Evolutionary conservation across 37 sponge, comb jelly and placozoan species (phyloP).

Genomic region (Bolinopsis microptera): DNA sequence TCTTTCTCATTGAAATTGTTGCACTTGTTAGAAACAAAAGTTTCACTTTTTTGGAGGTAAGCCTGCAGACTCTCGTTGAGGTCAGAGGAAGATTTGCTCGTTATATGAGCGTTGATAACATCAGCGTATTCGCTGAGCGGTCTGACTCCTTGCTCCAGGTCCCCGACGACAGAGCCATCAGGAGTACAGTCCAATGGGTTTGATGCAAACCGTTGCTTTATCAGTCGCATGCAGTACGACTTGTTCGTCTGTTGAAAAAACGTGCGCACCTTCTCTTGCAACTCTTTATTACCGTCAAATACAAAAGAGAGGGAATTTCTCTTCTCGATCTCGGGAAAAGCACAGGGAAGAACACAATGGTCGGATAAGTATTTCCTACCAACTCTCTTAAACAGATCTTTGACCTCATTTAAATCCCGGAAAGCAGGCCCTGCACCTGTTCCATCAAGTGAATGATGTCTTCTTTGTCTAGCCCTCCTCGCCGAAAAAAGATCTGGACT

Average conservation of each 20-base stretch:
- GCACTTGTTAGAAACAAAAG: constrained; percentile 11
- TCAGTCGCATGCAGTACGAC: constrained; percentile 32
- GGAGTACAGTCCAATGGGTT: constrained; percentile 36
- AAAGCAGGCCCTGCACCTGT: not conserved
- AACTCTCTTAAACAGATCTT: not conserved
- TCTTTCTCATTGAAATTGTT: not conserved
- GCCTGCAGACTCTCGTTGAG: constrained; percentile 39
- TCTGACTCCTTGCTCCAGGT: not conserved
- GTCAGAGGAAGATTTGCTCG: not conserved
- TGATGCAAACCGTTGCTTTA: constrained; percentile 49
- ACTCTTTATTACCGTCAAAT: constrained; percentile 19
- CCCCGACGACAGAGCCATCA: not conserved
- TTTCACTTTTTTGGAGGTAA: constrained; percentile 35
- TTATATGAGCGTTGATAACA: constrained; percentile 1
- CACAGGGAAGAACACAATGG: not conserved
- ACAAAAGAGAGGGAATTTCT: constrained; percentile 27
- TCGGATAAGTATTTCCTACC: constrained; percentile 13
- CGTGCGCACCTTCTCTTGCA: constrained; percentile 9
- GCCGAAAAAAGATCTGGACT: not conserved
- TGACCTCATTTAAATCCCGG: not conserved
- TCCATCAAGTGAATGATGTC: not conserved
- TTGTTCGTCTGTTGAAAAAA: constrained; percentile 52
- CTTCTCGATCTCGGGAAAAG: not conserved
- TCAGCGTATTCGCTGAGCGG: not conserved
- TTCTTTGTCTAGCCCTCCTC: not conserved